Evolutionary conservation across 2,797 vertebrate genomes (phyloP).

Genomic region (Sarcoramphus papa): DNA sequence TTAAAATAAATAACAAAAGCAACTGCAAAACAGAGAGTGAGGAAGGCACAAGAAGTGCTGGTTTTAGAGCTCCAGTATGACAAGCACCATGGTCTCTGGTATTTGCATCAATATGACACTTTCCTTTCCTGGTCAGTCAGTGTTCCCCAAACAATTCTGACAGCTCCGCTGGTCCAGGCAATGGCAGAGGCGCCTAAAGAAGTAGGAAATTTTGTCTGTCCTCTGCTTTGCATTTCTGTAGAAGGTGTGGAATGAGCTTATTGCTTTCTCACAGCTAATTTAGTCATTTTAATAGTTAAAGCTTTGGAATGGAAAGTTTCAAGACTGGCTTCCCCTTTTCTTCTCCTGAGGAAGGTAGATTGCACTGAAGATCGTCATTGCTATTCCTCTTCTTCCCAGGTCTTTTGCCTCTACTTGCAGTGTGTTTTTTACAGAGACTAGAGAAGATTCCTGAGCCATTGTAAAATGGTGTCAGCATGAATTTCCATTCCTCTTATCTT

Average conservation of each 20-base stretch:
- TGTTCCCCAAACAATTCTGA: neutral
- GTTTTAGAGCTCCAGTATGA: neutral
- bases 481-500: neutral
- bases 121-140: neutral
- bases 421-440: neutral
- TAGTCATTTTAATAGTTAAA: neutral
- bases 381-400: neutral
- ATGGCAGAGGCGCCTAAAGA: neutral
- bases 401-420: neutral
- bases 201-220: neutral
- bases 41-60: neutral
- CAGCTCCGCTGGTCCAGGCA: neutral
- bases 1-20: constrained; percentile 26
- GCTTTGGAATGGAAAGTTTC: neutral
- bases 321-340: neutral
- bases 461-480: neutral
- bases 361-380: neutral
- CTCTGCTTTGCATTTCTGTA: neutral
- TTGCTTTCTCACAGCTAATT: neutral
- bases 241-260: neutral
- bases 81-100: neutral
- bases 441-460: neutral
- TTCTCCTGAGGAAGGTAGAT: neutral
- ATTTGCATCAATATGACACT: neutral
- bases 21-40: constrained; percentile 1